phyloP scores from a whole-genome alignment of 2,888 invertebrate species.

The Synanthedon vespiformis region DNA sequence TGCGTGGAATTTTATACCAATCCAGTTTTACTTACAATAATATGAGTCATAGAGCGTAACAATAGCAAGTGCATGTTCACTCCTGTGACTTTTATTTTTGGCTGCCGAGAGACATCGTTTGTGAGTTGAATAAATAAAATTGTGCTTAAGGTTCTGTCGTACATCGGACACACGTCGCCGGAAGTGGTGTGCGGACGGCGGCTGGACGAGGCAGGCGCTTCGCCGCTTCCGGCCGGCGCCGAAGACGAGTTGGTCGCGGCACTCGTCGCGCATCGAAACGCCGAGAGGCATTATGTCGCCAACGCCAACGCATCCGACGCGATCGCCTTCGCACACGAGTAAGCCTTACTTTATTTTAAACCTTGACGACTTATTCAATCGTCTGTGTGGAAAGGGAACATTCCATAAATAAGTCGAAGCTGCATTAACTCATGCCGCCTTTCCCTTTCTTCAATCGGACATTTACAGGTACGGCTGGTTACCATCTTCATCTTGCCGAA shows the following conservation, averaged over 20 bases:
- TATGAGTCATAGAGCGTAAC: too few species aligned
- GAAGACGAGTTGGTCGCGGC: conserved; percentile 90
- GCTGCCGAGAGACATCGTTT: not conserved
- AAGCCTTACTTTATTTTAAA: too few species aligned
- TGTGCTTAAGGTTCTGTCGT: conserved; percentile 78
- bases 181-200: conserved; percentile 82
- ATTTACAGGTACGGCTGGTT: too few species aligned
- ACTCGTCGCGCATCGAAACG: conserved; percentile 84
- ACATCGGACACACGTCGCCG: conserved; percentile 92
- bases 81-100: too few species aligned
- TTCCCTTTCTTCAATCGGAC: too few species aligned
- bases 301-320: conserved; percentile 22
- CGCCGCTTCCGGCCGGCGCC: conserved; percentile 79
- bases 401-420: too few species aligned
- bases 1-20: too few species aligned
- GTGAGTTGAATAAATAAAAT: conserved; percentile 1
- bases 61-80: not conserved
- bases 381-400: too few species aligned
- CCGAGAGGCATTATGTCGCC: conserved; percentile 81
- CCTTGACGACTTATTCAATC: too few species aligned
- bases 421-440: too few species aligned
- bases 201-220: conserved; percentile 82
- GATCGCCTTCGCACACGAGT: conserved; percentile 47
- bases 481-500: too few species aligned
- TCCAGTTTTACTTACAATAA: too few species aligned